These are phyloP conservation scores for Pandion haliaetus DNA, from an alignment of 2,113 vertebrate genomes.

Conservation along the genomic window DNA sequence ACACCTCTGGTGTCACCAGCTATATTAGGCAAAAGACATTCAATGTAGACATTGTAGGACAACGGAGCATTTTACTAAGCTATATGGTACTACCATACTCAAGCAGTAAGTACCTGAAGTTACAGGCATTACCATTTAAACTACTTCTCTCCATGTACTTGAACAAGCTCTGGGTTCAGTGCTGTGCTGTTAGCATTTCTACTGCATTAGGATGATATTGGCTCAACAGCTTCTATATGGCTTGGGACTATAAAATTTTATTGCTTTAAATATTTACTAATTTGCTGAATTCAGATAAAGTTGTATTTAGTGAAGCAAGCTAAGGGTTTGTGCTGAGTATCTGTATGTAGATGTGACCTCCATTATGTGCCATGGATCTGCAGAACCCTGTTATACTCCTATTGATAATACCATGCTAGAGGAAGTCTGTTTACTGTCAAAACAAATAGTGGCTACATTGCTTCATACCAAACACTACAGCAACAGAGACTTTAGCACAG, in stretches of 20 bases:
- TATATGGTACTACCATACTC: neutral
- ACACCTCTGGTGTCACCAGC: neutral
- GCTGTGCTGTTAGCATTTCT: neutral
- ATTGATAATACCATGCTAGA: too few relatives aligned
- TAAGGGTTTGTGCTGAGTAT: neutral
- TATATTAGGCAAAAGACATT: neutral
- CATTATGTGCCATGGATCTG: neutral
- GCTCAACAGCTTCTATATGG: neutral
- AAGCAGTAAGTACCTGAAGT: neutral
- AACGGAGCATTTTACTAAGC: neutral
- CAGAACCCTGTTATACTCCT: neutral
- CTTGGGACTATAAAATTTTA: neutral
- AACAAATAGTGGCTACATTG: neutral
- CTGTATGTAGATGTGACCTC: neutral
- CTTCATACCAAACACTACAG: neutral
- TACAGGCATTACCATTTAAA: neutral
- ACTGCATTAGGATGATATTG: neutral
- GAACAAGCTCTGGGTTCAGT: neutral
- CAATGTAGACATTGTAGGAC: neutral
- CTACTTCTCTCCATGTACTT: neutral
- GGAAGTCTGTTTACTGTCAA: neutral
- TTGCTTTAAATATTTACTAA: neutral
- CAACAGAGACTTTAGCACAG: neutral
- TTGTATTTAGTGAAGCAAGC: neutral
- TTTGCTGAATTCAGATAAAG: neutral